Base-by-base conservation (phyloP, 2,113 vertebrate species). In the Bambusicola thoracicus region DNA sequence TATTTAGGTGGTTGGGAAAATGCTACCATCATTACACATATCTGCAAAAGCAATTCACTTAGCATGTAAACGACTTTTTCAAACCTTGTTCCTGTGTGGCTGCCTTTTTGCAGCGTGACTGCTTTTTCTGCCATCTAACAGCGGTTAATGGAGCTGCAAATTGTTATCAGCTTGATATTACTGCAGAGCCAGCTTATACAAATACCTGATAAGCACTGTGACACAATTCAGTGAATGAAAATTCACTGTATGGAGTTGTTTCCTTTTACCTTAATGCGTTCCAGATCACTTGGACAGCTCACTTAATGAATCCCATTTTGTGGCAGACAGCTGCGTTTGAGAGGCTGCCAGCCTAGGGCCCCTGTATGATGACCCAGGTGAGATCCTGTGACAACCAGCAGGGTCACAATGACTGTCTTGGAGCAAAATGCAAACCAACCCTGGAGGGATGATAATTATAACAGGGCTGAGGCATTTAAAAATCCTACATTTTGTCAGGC, bases 231-330 rank as follows among this genome's bases (percentile, higher is more conserved):
- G 73, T 82, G 73, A 40, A 82, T 76, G 75, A 86, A 90, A 65
- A 93, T 79, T 87, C 75, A 56, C 65, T 68, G 69, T 82, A 80
- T n/a, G 82, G 24, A 1, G 1, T 80, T 65, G 59, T 80, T 91
- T 92, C 79, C 38, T 83, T 90, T 94, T 84, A 51, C 30, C 43
- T 69, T 90, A 96, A 89, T 89, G 74, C 61, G 40, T 95, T 96
- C 95, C 96, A 93, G 94, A 94, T 81, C 68, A 53, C 85, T 94
- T 87, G 78, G 88, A 87, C 80, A 77, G 70, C 76, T 81, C 63
- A 56, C 65, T 73, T 91, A 95, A 94, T 92, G 93, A 91, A 97
- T 95, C 41, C 59, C 32, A 74, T 92, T 95, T 95, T 95, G 70
- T 4, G 2, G 56, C 66, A n/a, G 85, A 91, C 84, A 92, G 67